phyloP scores from a whole-genome alignment of 2,113 vertebrate species.

The Pitta sordida region DNA sequence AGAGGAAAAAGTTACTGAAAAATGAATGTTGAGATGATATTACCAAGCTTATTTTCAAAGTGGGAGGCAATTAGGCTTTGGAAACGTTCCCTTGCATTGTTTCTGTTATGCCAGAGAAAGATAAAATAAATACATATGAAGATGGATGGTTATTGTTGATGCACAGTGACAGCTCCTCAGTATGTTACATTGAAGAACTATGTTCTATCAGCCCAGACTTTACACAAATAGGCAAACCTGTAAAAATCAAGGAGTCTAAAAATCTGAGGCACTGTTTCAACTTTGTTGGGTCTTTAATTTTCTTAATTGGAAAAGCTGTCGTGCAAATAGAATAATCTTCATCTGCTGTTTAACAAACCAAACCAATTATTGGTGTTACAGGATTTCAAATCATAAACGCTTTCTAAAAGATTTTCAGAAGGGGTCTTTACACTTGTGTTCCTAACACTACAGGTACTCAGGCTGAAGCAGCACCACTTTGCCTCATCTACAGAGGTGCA shows the following conservation, averaged over 20 bases:
- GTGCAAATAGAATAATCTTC: neutral
- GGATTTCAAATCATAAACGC: neutral
- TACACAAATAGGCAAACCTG: neutral
- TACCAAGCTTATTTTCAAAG: slow-evolving; percentile 10
- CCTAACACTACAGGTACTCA: neutral
- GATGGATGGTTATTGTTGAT: neutral
- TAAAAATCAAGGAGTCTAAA: neutral
- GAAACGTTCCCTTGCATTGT: slow-evolving; percentile 1
- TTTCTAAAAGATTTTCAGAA: neutral
- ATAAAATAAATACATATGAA: neutral
- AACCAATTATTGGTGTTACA: neutral
- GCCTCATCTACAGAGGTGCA: neutral
- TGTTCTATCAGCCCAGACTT: neutral
- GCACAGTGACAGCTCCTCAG: neutral
- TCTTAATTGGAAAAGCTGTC: neutral
- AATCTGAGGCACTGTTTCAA: neutral
- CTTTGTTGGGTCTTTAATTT: neutral
- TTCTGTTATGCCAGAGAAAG: neutral
- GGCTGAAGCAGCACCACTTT: neutral
- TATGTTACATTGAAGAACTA: neutral
- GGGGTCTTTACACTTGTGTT: neutral
- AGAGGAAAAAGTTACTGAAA: neutral
- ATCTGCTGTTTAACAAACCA: neutral
- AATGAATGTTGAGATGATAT: neutral
- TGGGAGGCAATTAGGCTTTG: neutral